Base-by-base conservation (phyloP, 2,797 vertebrate species). In the Rachycentron canadum region DNA sequence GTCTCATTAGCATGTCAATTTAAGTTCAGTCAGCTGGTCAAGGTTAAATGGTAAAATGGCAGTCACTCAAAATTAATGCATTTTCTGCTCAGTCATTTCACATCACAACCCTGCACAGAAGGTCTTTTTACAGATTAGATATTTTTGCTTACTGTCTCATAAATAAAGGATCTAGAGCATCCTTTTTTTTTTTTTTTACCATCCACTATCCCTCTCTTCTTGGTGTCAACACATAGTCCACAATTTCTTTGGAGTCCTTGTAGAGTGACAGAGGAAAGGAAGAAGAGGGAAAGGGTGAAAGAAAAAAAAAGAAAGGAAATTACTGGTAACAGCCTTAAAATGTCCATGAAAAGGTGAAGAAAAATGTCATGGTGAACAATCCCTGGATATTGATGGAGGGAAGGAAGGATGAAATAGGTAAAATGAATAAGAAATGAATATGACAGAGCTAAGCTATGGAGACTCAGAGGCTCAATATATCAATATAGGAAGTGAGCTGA, bases 231-330 rank as follows among this genome's bases (percentile, higher is more conserved):
- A 52, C 26, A 53, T 53, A 7, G 16, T 53, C 30, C 30, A n/a
- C 40, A 43, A 32, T 67, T 36, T 73, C 41, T 36, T 38, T 19
- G n/a, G 30, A 49, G 70, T 73, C 69, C 52, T 81, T 70, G 68
- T 47, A 66, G 40, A 38, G 65, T 65, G 52, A 75, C 32, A 47
- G 38, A 41, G 14, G 34, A 26, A 72, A 56, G 43, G 23, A 32
- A 17, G 25, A 52, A 13, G 30, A 16, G 25, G 41, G 19, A 32
- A 19, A 47, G 50, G 5, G 43, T 32, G 7, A 32, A 32, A n/a
- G 7, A 32, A n/a, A 30, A 7, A 7, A 12, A 55, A 58, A 23
- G 19, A 52, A 40, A 32, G 7, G 7, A 32, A 50, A 55, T 55
- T 65, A 25, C 16, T 61, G 25, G 36, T 64, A 34, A 72, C 64